Conservation (phyloP, 2,888 invertebrate species). For the Icerya purchasi region DNA sequence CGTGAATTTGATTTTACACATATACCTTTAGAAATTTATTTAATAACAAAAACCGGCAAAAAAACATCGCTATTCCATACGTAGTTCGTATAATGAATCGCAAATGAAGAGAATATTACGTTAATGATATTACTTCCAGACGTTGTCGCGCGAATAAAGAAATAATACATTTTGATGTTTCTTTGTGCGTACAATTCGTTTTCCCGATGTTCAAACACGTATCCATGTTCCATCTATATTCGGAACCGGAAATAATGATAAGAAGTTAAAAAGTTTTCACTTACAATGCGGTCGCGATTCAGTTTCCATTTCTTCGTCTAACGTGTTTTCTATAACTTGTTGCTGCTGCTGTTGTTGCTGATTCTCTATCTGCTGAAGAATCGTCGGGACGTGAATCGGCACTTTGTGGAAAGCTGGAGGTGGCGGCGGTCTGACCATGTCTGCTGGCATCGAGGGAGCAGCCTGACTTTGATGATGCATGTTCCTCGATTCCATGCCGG, state of each 20-base stretch:
- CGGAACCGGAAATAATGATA: not conserved
- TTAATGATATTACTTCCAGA: not conserved
- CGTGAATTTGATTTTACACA: too few relatives aligned
- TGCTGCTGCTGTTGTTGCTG: slow-evolving; percentile 21
- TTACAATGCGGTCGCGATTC: slow-evolving; percentile 53
- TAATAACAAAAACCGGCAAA: too few relatives aligned
- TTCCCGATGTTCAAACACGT: too few relatives aligned
- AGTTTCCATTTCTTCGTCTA: slow-evolving; percentile 25
- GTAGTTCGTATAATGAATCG: too few relatives aligned
- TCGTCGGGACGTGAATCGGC: slow-evolving; percentile 25
- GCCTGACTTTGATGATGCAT: slow-evolving; percentile 4
- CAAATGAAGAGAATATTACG: not conserved
- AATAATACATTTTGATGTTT: too few relatives aligned
- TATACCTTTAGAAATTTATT: too few relatives aligned
- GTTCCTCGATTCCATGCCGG: slow-evolving; percentile 16
- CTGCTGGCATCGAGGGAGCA: slow-evolving; percentile 18
- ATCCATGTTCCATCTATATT: too few relatives aligned
- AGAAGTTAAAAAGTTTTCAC: slow-evolving; percentile 26
- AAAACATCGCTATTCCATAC: too few relatives aligned
- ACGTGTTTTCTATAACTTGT: slow-evolving; percentile 25
- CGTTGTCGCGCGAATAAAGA: too few relatives aligned
- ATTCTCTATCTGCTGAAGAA: slow-evolving; percentile 25
- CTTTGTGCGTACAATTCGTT: too few relatives aligned
- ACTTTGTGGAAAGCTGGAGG: slow-evolving; percentile 25
- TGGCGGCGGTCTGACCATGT: slow-evolving; percentile 20